These are phyloP conservation scores for Leptopilina syphax DNA, from an alignment of 2,888 invertebrate species.

Conservation along the genomic window DNA sequence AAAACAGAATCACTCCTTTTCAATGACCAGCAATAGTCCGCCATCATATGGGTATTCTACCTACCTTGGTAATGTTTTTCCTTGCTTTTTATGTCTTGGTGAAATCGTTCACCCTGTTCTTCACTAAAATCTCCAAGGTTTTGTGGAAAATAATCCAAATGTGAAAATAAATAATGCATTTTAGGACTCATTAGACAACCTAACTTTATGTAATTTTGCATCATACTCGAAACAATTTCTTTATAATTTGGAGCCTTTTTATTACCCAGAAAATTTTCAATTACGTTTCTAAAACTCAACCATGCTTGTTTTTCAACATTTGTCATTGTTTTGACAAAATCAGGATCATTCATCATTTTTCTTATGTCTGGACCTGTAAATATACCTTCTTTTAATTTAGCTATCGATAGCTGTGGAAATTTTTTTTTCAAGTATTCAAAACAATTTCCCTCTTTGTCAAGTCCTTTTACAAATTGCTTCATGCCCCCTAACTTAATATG, in stretches of 20 bases:
- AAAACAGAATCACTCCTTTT: slow-evolving; percentile 12
- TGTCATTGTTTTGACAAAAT: slow-evolving; percentile 52
- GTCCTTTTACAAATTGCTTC: no score
- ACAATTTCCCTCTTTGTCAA: neutral
- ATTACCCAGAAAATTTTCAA: slow-evolving; percentile 55
- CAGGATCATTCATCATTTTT: slow-evolving; percentile 38
- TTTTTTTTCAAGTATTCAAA: neutral
- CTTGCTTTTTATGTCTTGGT: slow-evolving; percentile 67
- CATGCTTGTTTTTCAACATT: slow-evolving; percentile 52
- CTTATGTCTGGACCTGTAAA: no score
- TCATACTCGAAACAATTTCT: slow-evolving; percentile 56
- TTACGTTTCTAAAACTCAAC: slow-evolving; percentile 45
- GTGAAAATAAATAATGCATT: slow-evolving; percentile 66
- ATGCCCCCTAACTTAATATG: no score
- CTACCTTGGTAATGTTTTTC: slow-evolving; percentile 67
- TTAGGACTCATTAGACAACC: slow-evolving; percentile 64
- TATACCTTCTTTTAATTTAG: neutral
- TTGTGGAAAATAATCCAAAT: slow-evolving; percentile 66
- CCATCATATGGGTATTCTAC: slow-evolving; percentile 33
- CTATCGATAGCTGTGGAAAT: neutral
- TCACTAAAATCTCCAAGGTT: slow-evolving; percentile 67
- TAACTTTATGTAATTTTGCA: slow-evolving; percentile 50
- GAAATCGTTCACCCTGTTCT: slow-evolving; percentile 69
- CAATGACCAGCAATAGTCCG: slow-evolving; percentile 42
- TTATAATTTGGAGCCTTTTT: slow-evolving; percentile 52